phyloP scores from a whole-genome alignment of 2,797 vertebrate genomes.

The Lates japonicus region DNA sequence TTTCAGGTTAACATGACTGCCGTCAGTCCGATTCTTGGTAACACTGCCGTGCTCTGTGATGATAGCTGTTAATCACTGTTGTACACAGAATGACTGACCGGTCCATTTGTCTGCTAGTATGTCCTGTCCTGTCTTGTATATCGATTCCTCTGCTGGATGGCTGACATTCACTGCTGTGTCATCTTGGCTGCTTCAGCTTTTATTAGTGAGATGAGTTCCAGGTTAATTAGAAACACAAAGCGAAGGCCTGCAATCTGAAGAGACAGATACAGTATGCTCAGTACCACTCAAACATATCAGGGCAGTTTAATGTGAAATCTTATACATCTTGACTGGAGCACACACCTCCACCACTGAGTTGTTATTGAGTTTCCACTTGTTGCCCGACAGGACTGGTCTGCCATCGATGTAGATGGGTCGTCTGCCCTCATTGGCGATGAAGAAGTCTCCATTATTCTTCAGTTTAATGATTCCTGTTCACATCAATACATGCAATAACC shows the following conservation, averaged over 20 bases:
- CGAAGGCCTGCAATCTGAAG: conserved; percentile 94
- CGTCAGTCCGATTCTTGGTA: conserved; percentile 15
- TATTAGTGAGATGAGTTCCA: conserved; percentile 96
- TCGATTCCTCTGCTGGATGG: conserved; percentile 3
- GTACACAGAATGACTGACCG: neutral
- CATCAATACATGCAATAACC: neutral
- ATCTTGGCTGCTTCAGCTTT: conserved; percentile 97
- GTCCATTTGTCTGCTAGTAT: neutral
- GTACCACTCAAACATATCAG: neutral
- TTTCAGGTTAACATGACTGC: conserved; percentile 32
- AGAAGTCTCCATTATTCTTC: conserved; percentile 97
- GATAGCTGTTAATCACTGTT: conserved; percentile 10
- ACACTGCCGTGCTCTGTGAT: conserved; percentile 19
- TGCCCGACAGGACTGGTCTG: conserved; percentile 93
- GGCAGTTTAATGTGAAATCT: neutral
- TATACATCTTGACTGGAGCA: neutral
- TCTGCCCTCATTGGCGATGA: conserved; percentile 95
- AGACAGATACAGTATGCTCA: conserved; percentile 23
- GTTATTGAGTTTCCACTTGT: conserved; percentile 97
- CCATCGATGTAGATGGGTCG: conserved; percentile 96
- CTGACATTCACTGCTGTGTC: conserved; percentile 88
- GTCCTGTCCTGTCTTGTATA: neutral
- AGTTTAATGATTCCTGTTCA: conserved; percentile 93
- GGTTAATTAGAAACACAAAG: conserved; percentile 98
- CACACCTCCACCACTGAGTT: conserved; percentile 96